Conservation (phyloP, 2,113 vertebrate species). For the Cheilinus undulatus region DNA sequence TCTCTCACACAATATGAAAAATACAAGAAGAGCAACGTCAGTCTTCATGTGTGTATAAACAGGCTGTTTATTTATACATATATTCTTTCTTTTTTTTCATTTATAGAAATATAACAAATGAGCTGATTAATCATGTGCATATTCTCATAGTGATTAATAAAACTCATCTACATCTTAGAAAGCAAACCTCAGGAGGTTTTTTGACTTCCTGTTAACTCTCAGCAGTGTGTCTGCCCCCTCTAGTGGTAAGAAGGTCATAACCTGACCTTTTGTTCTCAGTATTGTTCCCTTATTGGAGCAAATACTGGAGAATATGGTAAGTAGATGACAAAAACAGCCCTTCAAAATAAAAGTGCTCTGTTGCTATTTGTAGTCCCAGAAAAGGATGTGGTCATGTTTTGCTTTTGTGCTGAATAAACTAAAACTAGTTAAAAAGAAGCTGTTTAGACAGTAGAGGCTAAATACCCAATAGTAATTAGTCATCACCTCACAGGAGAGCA, state of each 20-base stretch:
- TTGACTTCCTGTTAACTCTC: background rate
- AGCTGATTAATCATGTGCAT: too few relatives aligned
- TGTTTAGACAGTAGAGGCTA: too few relatives aligned
- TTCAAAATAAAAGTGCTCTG: background rate
- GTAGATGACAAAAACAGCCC: background rate
- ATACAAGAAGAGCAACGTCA: background rate
- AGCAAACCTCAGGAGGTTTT: background rate
- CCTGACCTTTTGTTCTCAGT: conserved; percentile 12
- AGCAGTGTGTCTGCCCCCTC: conserved; percentile 57
- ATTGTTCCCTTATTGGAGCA: background rate
- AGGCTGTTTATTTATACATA: too few relatives aligned
- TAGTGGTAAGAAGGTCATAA: conserved; percentile 62
- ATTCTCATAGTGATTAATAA: background rate
- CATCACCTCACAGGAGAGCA: too few relatives aligned
- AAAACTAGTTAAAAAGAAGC: too few relatives aligned
- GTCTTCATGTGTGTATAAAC: background rate
- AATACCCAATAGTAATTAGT: too few relatives aligned
- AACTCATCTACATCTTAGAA: background rate
- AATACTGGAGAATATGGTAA: background rate
- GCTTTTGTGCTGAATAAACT: too few relatives aligned
- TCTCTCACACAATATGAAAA: background rate
- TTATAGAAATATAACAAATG: too few relatives aligned
- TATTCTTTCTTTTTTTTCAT: too few relatives aligned
- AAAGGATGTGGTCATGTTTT: too few relatives aligned
- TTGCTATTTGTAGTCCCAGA: too few relatives aligned